Evolutionary conservation across 2,797 vertebrate genomes (phyloP).

Genomic region (Sphaeramia orbicularis): DNA sequence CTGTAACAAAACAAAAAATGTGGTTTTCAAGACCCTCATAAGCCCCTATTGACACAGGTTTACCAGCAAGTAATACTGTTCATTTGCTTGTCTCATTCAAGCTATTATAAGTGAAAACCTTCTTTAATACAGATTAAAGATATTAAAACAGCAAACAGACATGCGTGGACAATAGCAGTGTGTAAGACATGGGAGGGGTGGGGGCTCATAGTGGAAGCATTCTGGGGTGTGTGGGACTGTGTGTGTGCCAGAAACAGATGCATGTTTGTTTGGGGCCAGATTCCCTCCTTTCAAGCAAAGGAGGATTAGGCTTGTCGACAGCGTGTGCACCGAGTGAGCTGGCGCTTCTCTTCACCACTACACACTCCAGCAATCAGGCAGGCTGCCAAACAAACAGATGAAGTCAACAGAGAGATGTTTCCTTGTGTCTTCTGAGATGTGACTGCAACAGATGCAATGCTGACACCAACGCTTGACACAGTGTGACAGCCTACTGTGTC

Average conservation of each 20-base stretch:
- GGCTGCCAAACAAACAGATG: slow-evolving; percentile 86
- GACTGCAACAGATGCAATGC: slow-evolving; percentile 83
- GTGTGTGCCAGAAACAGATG: slow-evolving; percentile 40
- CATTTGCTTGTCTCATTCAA: slow-evolving; percentile 27
- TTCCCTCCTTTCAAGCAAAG: slow-evolving; percentile 33
- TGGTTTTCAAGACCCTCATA: slow-evolving; percentile 17
- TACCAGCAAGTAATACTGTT: slow-evolving; percentile 7
- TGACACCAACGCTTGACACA: slow-evolving; percentile 81
- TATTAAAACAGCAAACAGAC: slow-evolving; percentile 31
- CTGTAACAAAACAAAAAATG: slow-evolving; percentile 62
- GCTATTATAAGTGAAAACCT: background rate
- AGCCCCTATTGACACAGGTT: slow-evolving; percentile 35
- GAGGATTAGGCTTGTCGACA: slow-evolving; percentile 69
- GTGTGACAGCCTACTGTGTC: slow-evolving; percentile 80
- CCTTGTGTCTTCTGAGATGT: slow-evolving; percentile 80
- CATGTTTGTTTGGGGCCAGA: slow-evolving; percentile 61
- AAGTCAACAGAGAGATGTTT: slow-evolving; percentile 85
- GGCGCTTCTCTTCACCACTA: slow-evolving; percentile 60
- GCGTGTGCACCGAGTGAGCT: slow-evolving; percentile 59
- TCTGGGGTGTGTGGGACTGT: slow-evolving; percentile 10
- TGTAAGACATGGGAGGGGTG: slow-evolving; percentile 25
- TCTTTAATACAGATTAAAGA: no score
- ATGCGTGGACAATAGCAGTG: slow-evolving; percentile 36
- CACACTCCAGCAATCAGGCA: slow-evolving; percentile 84
- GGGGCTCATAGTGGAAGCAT: slow-evolving; percentile 38